Evolutionary conservation across 2,113 vertebrate genomes (phyloP).

Genomic region (Coreoperca whiteheadi): DNA sequence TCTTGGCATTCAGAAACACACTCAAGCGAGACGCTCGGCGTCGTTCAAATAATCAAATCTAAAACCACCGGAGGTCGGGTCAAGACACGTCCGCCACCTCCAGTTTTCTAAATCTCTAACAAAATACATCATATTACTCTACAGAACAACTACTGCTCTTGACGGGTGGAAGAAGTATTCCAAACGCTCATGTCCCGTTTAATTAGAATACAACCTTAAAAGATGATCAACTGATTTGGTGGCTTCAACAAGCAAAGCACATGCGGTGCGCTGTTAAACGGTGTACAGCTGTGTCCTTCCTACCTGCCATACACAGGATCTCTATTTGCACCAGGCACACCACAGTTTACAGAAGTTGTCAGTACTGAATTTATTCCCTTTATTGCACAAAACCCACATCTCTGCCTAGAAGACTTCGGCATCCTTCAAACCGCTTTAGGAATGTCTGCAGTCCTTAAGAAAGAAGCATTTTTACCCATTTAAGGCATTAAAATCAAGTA

Average conservation of each 20-base stretch:
- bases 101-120: neutral
- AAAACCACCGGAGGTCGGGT: neutral
- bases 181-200: neutral
- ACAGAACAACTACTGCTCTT: neutral
- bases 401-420: neutral
- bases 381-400: conserved; percentile 39
- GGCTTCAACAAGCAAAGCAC: too few relatives aligned
- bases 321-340: neutral
- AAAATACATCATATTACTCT: neutral
- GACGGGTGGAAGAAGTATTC: neutral
- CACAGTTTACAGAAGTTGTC: neutral
- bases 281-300: neutral
- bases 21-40: neutral
- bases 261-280: neutral
- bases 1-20: neutral
- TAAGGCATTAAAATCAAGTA: neutral
- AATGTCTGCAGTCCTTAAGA: neutral
- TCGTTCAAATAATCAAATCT: neutral
- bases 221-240: too few relatives aligned
- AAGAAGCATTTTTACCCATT: neutral
- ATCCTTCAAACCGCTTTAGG: neutral
- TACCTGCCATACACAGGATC: neutral
- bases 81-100: neutral
- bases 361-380: neutral
- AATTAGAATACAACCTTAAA: too few relatives aligned